A percentile compares a stretch with the other conserved stretches of the same genome.
phyloP scores from a whole-genome alignment of 2,797 vertebrate species.

The Notolepis coatsorum region DNA sequence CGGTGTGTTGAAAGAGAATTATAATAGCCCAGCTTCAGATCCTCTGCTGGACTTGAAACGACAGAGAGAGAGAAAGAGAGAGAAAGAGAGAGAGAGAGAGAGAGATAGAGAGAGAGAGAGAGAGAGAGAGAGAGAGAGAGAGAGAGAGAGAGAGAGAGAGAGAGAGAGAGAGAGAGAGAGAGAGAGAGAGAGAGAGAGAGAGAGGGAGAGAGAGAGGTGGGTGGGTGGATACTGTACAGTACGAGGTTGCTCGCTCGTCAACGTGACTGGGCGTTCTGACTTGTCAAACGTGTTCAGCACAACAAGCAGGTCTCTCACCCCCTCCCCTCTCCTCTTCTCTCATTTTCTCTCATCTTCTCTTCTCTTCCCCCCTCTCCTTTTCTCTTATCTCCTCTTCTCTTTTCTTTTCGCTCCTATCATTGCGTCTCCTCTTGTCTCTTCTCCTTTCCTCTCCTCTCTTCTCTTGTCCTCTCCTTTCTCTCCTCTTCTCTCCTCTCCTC shows the following conservation, averaged over 20 bases:
- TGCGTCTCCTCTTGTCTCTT: too few species aligned
- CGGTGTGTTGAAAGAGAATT: slow-evolving; percentile 6
- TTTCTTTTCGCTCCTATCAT: neutral
- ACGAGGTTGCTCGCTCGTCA: slow-evolving; percentile 16
- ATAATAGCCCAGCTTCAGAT: slow-evolving; percentile 16
- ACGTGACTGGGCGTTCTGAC: slow-evolving; percentile 21
- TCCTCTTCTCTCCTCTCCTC: slow-evolving; percentile 15
- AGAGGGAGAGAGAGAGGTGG: neutral
- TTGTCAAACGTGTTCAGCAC: slow-evolving; percentile 38
- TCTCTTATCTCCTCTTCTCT: neutral
- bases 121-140: neutral
- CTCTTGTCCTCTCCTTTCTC: too few species aligned
- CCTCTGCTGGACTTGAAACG: slow-evolving; percentile 2
- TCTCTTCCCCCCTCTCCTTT: neutral
- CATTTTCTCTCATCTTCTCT: too few species aligned
- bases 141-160: neutral
- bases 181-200: slow-evolving; percentile 1
- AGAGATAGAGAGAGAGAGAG: neutral
- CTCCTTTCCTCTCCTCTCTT: too few species aligned
- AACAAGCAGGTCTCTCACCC: slow-evolving; percentile 42
- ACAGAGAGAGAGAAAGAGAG: neutral
- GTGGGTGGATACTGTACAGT: slow-evolving; percentile 21
- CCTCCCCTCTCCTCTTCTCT: slow-evolving; percentile 18
- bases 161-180: neutral
- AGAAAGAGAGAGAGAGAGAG: neutral